Percentiles rank a stretch among this genome's conserved stretches.
phyloP scores from a whole-genome alignment of 2,888 invertebrate species.

The Archaeoteleia sp. region DNA sequence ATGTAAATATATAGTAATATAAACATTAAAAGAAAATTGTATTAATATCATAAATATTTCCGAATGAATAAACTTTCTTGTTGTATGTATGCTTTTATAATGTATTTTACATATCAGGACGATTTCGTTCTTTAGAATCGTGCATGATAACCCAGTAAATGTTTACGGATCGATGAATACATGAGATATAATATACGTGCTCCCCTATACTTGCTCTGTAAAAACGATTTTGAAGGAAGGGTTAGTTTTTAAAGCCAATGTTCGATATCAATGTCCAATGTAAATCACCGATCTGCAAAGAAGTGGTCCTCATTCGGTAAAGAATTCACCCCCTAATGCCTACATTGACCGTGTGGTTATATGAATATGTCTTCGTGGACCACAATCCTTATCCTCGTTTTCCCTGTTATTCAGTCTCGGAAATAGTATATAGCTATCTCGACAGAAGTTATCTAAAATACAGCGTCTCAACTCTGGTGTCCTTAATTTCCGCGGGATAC shows the following conservation, averaged over 20 bases:
- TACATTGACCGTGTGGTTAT: constrained; percentile 17
- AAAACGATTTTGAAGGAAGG: not conserved
- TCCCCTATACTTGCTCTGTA: not conserved
- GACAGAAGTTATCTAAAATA: no score
- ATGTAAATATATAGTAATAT: no score
- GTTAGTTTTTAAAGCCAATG: not conserved
- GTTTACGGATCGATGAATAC: no score
- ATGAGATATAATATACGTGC: not conserved
- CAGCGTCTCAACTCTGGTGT: not conserved
- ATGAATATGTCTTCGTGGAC: not conserved
- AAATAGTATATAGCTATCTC: no score
- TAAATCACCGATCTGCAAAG: constrained; percentile 57
- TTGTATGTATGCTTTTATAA: no score
- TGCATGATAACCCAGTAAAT: no score
- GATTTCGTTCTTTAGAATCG: no score
- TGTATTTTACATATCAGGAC: no score
- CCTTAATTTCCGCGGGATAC: not conserved
- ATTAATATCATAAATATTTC: no score
- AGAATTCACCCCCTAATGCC: constrained; percentile 37
- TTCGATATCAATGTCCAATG: constrained; percentile 49
- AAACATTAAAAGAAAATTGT: no score
- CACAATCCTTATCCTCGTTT: not conserved
- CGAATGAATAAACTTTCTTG: no score
- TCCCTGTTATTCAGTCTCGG: no score
- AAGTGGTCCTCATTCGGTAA: constrained; percentile 54